Conservation (phyloP, 37 sponge, comb jelly and placozoan species). For the Mnemiopsis leidyi region DNA sequence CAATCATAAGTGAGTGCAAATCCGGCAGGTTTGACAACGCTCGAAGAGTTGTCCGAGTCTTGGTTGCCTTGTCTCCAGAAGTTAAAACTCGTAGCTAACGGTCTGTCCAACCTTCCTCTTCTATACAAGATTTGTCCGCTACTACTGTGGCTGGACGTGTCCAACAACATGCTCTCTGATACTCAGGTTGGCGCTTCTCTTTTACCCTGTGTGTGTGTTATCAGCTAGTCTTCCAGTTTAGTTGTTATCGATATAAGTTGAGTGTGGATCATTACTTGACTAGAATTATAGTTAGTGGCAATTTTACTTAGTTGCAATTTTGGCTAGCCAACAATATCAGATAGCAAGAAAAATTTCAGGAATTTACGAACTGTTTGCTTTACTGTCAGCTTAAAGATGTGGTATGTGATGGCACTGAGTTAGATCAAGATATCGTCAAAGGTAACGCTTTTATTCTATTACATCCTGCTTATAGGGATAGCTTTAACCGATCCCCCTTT, state of each 20-base stretch:
- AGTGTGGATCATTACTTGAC: no score
- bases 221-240: no score
- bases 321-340: background rate
- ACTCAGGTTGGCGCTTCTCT: background rate
- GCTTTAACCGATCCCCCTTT: no score
- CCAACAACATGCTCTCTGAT: conserved; percentile 55
- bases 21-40: background rate
- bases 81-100: conserved; percentile 4
- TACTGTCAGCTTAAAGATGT: background rate
- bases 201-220: no score
- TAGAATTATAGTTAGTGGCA: no score
- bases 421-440: background rate
- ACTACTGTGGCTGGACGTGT: conserved; percentile 2
- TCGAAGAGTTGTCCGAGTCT: background rate
- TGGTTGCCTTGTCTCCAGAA: conserved; percentile 15
- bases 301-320: no score
- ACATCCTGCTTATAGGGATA: no score
- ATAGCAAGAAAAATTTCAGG: background rate
- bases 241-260: no score
- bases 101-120: background rate
- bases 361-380: background rate
- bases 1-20: no score
- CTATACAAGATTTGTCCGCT: background rate
- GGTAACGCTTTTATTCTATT: no score
- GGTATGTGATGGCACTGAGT: conserved; percentile 4